A percentile compares a stretch with the other conserved stretches of the same genome.
phyloP scores from a whole-genome alignment of 2,888 invertebrate genomes.

The Pyralis farinalis region DNA sequence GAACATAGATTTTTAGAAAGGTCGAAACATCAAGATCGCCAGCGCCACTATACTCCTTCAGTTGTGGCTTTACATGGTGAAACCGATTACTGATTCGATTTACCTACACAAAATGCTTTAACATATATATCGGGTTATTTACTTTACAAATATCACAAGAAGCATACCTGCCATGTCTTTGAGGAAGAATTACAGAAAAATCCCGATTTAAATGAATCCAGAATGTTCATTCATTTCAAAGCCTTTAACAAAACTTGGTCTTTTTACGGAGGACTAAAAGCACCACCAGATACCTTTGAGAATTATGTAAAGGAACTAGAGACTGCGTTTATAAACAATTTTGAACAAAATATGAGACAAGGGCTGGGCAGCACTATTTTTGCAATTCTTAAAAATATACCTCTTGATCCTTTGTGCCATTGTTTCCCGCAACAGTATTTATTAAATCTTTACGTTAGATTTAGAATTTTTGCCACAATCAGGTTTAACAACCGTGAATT shows the following conservation, averaged over 20 bases:
- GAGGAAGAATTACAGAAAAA: neutral
- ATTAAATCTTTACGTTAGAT: constrained; percentile 6
- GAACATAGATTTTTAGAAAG: neutral
- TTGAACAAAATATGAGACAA: too few species aligned
- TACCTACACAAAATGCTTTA: constrained; percentile 5
- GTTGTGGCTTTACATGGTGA: neutral
- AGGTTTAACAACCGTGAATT: constrained; percentile 1
- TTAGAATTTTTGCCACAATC: constrained; percentile 7
- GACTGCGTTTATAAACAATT: too few species aligned
- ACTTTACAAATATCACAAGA: constrained; percentile 7
- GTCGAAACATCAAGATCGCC: neutral
- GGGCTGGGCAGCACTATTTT: too few species aligned
- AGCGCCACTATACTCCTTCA: neutral
- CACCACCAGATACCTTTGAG: neutral
- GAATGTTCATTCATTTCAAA: constrained; percentile 1
- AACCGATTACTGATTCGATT: constrained; percentile 6
- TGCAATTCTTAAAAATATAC: neutral
- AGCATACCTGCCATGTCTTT: constrained; percentile 6
- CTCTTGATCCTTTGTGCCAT: constrained; percentile 7
- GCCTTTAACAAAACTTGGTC: constrained; percentile 1
- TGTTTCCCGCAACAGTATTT: constrained; percentile 8
- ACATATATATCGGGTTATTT: constrained; percentile 9
- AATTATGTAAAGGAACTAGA: constrained; percentile 3
- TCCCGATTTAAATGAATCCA: neutral
- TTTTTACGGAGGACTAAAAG: constrained; percentile 5